Percentiles rank a stretch among this genome's conserved stretches.
Conservation (phyloP, 1,140 invertebrate species). For the Drosophila saltans region DNA sequence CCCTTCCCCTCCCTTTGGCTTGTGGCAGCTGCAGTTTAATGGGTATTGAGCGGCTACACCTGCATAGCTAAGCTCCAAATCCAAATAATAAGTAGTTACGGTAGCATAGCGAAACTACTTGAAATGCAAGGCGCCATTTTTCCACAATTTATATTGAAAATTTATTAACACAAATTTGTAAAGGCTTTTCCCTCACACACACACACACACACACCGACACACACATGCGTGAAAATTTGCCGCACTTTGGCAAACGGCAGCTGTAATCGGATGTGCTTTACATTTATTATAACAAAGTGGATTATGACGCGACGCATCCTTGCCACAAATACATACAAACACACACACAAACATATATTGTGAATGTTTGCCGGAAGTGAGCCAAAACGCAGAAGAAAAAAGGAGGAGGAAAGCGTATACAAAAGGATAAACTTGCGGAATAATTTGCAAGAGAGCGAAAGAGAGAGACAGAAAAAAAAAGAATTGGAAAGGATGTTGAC, state of each 20-base stretch:
- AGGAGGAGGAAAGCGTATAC: conserved; percentile 5
- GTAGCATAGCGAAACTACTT: conserved; percentile 42
- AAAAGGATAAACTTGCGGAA: conserved; percentile 46
- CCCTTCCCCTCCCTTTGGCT: conserved; percentile 1
- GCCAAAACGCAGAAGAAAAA: conserved; percentile 44
- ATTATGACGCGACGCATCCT: conserved; percentile 77
- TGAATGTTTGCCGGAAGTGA: conserved; percentile 59
- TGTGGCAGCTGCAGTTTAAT: conserved; percentile 33
- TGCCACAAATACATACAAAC: conserved; percentile 42
- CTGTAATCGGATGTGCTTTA: conserved; percentile 81
- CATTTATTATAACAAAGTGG: conserved; percentile 82
- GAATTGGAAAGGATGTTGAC: conserved; percentile 66
- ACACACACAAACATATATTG: conserved; percentile 4
- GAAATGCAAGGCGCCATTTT: conserved; percentile 55
- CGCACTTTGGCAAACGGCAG: conserved; percentile 76
- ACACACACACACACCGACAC: not conserved
- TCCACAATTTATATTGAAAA: conserved; percentile 73
- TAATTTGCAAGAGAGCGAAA: conserved; percentile 46
- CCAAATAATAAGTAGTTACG: conserved; percentile 8
- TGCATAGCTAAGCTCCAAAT: conserved; percentile 5
- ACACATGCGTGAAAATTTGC: conserved; percentile 75
- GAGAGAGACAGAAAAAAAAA: not conserved
- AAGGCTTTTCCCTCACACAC: conserved; percentile 25
- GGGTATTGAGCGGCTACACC: conserved; percentile 21
- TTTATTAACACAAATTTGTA: conserved; percentile 75